Base-by-base conservation (phyloP, 1,140 invertebrate species). In the Drosophila suzukii region DNA sequence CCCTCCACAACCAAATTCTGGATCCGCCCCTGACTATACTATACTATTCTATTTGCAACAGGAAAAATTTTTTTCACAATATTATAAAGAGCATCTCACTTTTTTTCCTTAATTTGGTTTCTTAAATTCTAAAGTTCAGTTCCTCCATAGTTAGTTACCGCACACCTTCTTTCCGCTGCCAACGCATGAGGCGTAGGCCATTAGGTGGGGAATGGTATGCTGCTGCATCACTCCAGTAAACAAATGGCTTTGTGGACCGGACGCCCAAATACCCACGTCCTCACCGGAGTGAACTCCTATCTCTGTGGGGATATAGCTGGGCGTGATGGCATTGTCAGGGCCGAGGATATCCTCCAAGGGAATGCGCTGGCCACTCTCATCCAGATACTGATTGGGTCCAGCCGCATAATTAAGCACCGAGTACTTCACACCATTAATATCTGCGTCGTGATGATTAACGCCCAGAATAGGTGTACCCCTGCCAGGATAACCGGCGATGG, bases 151-250 rank as follows among this genome's bases (percentile, higher is more conserved):
- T 32, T 34, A 51, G 30, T 6, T 51, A 8, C 78, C 68, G 56
- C 91, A 92, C 6, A 90, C 27, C 39, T 59, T 82, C 47, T 76
- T 61, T 0, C 90, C 90, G 36, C 83, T 50, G 7, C 93, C 94
- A 20, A 94, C 92, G 65, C 95, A 95, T 0, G 93, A 92, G 0
- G 95, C 94, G 67, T 95, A 95, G 3, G 95, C 95, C 82, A 97
- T 94, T 20, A 95, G 94, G 84, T 97, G 96, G 30, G 96, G 94
- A 15, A 97, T 95, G 75, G 96, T 95, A 86, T 94, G 95, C 91
- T 97, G 96, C 73, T 97, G 96, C 89, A 96, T 95, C 2, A 95
- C 94, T n/a, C 96, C 96, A 24, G 94, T 93, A 61, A 97, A 94
- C 4, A 97, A 92, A 82, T 97, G 95, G 6, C 65, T 71, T 38